Conservation (phyloP, 1,140 invertebrate species). For the Gyrodactylus salaris region DNA sequence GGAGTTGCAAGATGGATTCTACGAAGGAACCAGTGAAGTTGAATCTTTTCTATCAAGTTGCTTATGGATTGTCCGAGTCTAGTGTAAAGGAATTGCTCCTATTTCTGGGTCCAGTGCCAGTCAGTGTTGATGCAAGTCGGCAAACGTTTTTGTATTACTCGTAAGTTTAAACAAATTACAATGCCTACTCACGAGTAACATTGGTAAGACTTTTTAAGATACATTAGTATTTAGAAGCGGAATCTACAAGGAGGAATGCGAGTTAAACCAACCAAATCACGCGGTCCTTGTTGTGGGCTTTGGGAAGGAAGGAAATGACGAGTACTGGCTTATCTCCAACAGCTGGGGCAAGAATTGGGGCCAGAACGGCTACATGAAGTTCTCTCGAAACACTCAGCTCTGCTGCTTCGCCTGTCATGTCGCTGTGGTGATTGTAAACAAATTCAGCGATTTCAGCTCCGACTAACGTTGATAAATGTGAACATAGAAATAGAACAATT, state of each 20-base stretch:
- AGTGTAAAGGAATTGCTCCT: neutral
- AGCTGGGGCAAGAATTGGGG: conserved; percentile 12
- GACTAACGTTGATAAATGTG: no score
- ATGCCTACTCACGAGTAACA: neutral
- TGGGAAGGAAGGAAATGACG: conserved; percentile 11
- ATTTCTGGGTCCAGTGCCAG: neutral
- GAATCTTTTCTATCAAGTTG: neutral
- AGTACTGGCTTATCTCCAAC: conserved; percentile 11
- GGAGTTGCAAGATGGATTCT: no score
- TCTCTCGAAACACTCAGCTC: no score
- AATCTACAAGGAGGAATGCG: conserved; percentile 12
- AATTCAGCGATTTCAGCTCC: no score
- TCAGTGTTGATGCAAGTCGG: neutral
- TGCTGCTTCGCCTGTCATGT: no score
- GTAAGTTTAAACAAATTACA: no score
- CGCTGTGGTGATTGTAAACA: no score
- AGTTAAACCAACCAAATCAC: conserved; percentile 11
- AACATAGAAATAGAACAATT: no score
- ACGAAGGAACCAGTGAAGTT: conserved; percentile 48
- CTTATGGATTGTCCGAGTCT: neutral
- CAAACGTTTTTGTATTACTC: neutral
- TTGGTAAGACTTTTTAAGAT: neutral
- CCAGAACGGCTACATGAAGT: conserved; percentile 16
- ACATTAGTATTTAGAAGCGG: conserved; percentile 6
- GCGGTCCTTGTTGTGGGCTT: conserved; percentile 14